Evolutionary conservation across 2,888 invertebrate genomes (phyloP), one percentile per base, ranked within the genome.

Genomic region (Nebria brevicollis): DNA sequence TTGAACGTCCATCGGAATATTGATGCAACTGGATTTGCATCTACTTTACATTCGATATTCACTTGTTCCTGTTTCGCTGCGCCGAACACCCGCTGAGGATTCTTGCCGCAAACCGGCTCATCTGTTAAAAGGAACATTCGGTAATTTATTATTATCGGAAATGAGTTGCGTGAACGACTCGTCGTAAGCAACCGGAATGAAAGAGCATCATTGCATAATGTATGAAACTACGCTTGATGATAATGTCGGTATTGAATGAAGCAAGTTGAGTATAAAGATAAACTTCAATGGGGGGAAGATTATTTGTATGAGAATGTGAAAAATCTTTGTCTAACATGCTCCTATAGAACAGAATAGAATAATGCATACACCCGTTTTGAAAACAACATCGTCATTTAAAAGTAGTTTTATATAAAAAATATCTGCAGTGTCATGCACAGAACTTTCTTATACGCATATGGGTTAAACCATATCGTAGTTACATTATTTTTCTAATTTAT

Each of bases 1-100:
- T 94, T 94, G 89, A 94, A 93, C 86, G 91, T 92, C 93, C 93
- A 93, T 72, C 90, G 90, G 88, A 92, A 93, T 83, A 89, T 87
- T 73, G 91, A 89, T 78, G 92, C 94, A 87, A 91, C 90, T 8
- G 96, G 96, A 87, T 95, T 95, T 0, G 95, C 94, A 84, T 95
- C 94, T 68, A 95, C 89, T 85, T 94, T 93, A 85, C 92, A 92
- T 81, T 89, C 89, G 75, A 91, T 88, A 83, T 88, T 88, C 66
- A 91, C 89, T n/a, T 90, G 89, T 84, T 92, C 91, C 82, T 90
- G 90, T 83, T 91, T 89, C 42, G 91, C 91, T 15, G 91, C 91
- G n/a, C 92, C 92, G 83, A 91, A 89, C 66, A 91, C 89, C 83
- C 89, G 89, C 84, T 91, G 90, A 70, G 85, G 85, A 73, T 85